Conservation (phyloP, 2,113 vertebrate species). For the Gasterosteus aculeatus region DNA sequence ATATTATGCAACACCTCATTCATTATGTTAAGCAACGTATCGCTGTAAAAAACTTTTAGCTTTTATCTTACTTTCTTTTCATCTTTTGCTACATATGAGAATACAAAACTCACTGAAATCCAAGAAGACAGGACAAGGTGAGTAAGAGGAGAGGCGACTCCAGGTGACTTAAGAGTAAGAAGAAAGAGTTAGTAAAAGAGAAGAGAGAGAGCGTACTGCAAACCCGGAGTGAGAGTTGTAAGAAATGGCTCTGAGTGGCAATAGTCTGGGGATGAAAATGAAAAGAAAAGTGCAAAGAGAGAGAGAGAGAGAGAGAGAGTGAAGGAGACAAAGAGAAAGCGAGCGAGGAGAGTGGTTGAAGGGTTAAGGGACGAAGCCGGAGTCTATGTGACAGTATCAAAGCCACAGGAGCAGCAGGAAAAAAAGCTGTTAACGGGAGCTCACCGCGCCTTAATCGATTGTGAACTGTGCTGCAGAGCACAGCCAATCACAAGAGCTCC, state of each 20-base stretch:
- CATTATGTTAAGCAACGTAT: slow-evolving; percentile 33
- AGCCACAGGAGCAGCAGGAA: slow-evolving; percentile 73
- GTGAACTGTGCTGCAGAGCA: slow-evolving; percentile 77
- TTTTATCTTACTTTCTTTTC: slow-evolving; percentile 25
- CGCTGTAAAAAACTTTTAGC: slow-evolving; percentile 25
- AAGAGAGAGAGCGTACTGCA: slow-evolving; percentile 26
- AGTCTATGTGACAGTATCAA: slow-evolving; percentile 76
- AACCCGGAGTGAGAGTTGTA: slow-evolving; percentile 26
- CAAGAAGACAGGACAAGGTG: slow-evolving; percentile 61
- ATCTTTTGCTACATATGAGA: slow-evolving; percentile 26
- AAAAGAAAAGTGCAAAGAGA: slow-evolving; percentile 55
- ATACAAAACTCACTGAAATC: slow-evolving; percentile 53
- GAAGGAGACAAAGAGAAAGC: slow-evolving; percentile 45
- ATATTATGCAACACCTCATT: slow-evolving; percentile 34
- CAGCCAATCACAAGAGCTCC: slow-evolving; percentile 79
- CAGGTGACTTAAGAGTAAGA: slow-evolving; percentile 52
- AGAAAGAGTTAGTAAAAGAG: not conserved
- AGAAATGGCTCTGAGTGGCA: slow-evolving; percentile 39
- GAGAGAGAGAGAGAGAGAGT: slow-evolving; percentile 28
- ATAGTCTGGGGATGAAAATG: slow-evolving; percentile 44
- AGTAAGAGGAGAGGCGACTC: slow-evolving; percentile 31
- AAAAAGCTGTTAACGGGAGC: slow-evolving; percentile 82
- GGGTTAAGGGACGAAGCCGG: slow-evolving; percentile 75
- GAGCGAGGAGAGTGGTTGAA: slow-evolving; percentile 51
- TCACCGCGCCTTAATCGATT: slow-evolving; percentile 83